Conservation (phyloP, 2,797 vertebrate species). For the Smutsia gigantea region DNA sequence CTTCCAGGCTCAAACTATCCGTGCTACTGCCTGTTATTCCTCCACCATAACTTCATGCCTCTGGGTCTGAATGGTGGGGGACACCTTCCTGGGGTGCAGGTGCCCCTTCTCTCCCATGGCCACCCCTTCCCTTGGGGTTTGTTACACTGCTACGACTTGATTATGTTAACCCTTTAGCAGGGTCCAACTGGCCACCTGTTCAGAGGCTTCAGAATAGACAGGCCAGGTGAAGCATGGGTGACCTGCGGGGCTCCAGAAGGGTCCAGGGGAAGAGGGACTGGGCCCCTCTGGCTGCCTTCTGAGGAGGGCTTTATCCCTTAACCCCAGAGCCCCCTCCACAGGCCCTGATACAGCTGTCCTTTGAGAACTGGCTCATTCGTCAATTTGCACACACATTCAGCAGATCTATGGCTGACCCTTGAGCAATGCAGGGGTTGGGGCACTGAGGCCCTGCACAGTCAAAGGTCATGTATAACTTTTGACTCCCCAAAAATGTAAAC, state of each 20-base stretch:
- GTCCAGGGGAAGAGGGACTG: not conserved
- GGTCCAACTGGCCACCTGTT: not conserved
- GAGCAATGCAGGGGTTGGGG: too few species aligned
- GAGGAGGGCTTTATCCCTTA: not conserved
- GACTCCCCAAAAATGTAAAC: too few species aligned
- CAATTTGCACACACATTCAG: accelerated
- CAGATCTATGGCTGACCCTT: not conserved
- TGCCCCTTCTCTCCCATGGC: not conserved
- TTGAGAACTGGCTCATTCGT: not conserved
- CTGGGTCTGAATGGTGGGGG: not conserved
- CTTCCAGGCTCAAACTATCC: not conserved
- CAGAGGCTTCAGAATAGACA: not conserved
- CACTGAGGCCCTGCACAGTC: too few species aligned
- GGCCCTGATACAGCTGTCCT: not conserved
- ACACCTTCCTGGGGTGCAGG: not conserved
- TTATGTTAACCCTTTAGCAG: not conserved
- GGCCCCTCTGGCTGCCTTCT: not conserved
- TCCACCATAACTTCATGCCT: not conserved
- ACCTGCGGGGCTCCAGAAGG: too few species aligned
- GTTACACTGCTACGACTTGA: not conserved
- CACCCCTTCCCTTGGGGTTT: not conserved
- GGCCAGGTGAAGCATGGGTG: not conserved
- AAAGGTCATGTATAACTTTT: too few species aligned
- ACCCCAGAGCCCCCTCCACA: not conserved
- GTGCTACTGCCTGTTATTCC: not conserved